Evolutionary conservation across 2,888 invertebrate species (phyloP), one percentile per base, ranked within the genome.

Genomic region (Apodemia duryi): DNA sequence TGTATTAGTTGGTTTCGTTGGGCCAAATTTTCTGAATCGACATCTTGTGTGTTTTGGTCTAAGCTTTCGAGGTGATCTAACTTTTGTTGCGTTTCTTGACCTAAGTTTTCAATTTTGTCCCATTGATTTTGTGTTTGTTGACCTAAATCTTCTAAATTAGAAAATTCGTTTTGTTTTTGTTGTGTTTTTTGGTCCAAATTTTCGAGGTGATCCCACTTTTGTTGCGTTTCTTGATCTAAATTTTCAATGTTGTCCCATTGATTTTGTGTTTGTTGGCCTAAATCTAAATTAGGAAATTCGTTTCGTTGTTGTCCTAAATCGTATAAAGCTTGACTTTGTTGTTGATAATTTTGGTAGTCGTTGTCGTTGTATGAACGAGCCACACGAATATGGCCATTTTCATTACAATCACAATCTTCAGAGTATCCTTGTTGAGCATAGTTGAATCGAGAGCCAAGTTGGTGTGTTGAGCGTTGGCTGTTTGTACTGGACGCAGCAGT

Each of bases 341-440:
- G 72, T 66, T 68, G 76, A 71, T 67, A 78, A 77, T n/a, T 72
- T 73, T 54, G 54, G 54, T 21, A 75, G 28, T 63, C 32, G 46
- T 9, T 75, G 4, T 29, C 54, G 73, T 77, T 72, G 64, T 79
- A 77, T 65, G 91, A 89, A 65, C 91, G 81, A 61, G 79, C 81
- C 46, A 83, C 77, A 60, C 90, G 84, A 65, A 75, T 69, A 68
- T 86, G 82, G 10, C 84, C 82, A 62, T 80, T 71, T 68, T 82
- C 83, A 57, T 85, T 85, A 71, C 86, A 88, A 67, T 72, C 72
- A 13, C 70, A 74, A 63, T 71, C 69, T 49, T 71, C 71, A 9
- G 73, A 68, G 66, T 77, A 76, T 64, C 75, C 67, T 69, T 79
- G 80, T 51, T 81, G 78, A 28, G 77, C 74, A 69, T 82, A 77